Conservation (phyloP, 2,113 vertebrate species). For the Heliornis fulica region DNA sequence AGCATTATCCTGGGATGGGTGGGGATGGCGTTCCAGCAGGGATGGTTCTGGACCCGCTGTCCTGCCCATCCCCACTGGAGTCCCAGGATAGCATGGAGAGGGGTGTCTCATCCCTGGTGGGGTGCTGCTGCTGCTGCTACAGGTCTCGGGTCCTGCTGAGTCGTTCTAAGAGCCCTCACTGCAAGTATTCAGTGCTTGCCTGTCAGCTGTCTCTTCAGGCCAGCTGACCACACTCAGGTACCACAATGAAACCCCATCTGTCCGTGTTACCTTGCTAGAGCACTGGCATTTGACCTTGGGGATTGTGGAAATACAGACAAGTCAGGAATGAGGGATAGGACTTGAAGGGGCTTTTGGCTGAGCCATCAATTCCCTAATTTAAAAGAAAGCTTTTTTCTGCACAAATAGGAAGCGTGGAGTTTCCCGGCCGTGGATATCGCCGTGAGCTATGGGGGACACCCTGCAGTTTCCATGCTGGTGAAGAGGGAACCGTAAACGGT, state of each 20-base stretch:
- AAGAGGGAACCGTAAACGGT: not conserved
- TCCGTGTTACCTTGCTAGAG: rapidly evolving
- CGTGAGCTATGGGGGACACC: not conserved
- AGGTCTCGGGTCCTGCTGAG: rapidly evolving
- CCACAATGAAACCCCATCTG: not conserved
- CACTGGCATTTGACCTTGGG: not conserved
- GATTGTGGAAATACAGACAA: not conserved
- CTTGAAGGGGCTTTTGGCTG: not conserved
- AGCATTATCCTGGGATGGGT: too few relatives aligned
- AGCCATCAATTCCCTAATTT: not conserved
- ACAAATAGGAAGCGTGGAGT: not conserved
- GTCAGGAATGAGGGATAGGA: rapidly evolving
- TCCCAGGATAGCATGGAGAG: not conserved
- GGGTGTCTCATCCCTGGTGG: not conserved
- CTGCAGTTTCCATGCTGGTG: not conserved
- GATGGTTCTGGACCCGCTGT: not conserved
- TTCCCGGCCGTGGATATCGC: rapidly evolving
- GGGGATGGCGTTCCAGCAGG: not conserved
- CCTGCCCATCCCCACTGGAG: not conserved
- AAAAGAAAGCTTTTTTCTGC: not conserved
- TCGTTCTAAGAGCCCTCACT: rapidly evolving
- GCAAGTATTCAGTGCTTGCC: not conserved
- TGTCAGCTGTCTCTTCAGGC: not conserved
- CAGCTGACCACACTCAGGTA: not conserved
- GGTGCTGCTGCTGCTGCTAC: not conserved